Evolutionary conservation across 2,797 vertebrate genomes (phyloP), one percentile per base, ranked within the genome.

Genomic region (Neosilurus mollespiculum): DNA sequence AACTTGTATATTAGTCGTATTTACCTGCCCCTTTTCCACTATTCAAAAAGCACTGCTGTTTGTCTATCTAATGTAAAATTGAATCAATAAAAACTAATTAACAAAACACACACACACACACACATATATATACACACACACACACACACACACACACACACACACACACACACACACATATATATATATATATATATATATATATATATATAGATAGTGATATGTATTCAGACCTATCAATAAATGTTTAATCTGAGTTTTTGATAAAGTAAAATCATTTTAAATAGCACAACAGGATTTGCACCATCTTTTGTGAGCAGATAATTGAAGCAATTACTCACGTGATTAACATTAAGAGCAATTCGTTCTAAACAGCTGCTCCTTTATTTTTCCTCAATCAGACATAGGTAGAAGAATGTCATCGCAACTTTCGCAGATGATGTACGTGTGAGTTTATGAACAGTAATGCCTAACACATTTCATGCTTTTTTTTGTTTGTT

Each of bases 321-420:
- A 81, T 85, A 85, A 85, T 62, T 79, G 34, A 70, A 34, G 64
- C 64, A 80, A 81, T 81, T 85, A 86, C 83, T 76, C 30, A 14
- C 62, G 53, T 65, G 24, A 11, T 7, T 73, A 53, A 53, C 24
- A n/a, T n/a, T 54, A 26, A 26, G 70, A 83, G 81, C 62, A 56
- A 72, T 78, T 85, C 18, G 26, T 77, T 85, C 69, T 62, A 43
- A 84, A 73, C 86, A 85, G 86, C 85, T 87, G 87, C 78, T 81
- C 64, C n/a, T 77, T 18, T 51, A 0, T 71, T 34, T 69, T 34
- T 77, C 24, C 54, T 78, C 67, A 81, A 80, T 72, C 62, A 81
- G 66, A 83, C 56, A 30, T 75, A 54, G 59, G 56, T 65, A 73
- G 61, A 80, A 75, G 80, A 85, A 81, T 77, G 86, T 67, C 53